These are phyloP conservation scores for Platycheirus albimanus DNA, from an alignment of 2,888 invertebrate genomes.

Conservation along the genomic window DNA sequence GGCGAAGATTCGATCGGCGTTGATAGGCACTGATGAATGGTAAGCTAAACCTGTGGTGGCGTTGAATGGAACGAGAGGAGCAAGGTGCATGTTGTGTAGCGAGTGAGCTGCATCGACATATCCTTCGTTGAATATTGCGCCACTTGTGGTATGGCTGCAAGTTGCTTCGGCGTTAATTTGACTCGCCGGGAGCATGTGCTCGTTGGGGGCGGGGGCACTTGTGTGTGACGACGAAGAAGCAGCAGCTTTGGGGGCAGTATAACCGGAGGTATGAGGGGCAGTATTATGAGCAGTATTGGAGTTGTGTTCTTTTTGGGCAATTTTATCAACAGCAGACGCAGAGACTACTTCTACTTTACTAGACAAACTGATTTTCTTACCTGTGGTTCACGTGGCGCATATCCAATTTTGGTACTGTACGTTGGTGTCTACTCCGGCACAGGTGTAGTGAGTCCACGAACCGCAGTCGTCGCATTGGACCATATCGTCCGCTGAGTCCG, in stretches of 20 bases:
- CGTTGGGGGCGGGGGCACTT: too few relatives aligned
- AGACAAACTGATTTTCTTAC: not conserved
- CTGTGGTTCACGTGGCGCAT: not conserved
- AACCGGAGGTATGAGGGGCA: not conserved
- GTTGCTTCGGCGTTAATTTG: too few relatives aligned
- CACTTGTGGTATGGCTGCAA: too few relatives aligned
- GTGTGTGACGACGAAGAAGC: too few relatives aligned
- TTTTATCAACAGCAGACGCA: not conserved
- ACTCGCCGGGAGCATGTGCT: too few relatives aligned
- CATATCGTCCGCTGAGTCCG: not conserved
- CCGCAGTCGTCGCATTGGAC: conserved; percentile 6
- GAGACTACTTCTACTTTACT: not conserved
- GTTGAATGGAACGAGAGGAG: too few relatives aligned
- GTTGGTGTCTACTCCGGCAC: not conserved
- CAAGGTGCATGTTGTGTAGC: too few relatives aligned
- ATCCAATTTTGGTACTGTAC: not conserved
- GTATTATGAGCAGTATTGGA: not conserved
- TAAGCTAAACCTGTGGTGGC: too few relatives aligned
- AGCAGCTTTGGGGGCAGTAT: not conserved
- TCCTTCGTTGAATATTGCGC: too few relatives aligned
- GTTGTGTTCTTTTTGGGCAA: not conserved
- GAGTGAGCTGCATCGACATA: too few relatives aligned
- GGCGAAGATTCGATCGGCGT: too few relatives aligned
- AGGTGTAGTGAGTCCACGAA: not conserved
- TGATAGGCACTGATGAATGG: too few relatives aligned